These are phyloP conservation scores for Callionymus lyra DNA, from an alignment of 2,113 vertebrate genomes.

Conservation along the genomic window DNA sequence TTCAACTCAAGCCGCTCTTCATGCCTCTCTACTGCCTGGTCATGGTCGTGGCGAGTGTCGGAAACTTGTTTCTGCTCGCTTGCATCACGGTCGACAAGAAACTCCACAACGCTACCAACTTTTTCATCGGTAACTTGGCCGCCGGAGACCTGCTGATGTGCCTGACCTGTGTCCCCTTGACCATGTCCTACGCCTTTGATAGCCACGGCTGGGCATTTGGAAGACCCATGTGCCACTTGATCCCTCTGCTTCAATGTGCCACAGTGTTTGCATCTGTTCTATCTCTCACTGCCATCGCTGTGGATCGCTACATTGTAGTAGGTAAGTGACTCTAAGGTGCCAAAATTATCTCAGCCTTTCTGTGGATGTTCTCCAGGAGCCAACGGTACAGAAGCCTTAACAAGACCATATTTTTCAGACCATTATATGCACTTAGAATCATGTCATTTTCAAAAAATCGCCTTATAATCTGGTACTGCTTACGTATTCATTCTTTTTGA, in stretches of 20 bases:
- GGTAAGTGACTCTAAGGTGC: slow-evolving; percentile 29
- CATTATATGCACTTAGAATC: no score
- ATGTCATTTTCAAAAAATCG: no score
- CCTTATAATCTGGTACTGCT: no score
- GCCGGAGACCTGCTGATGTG: slow-evolving; percentile 72
- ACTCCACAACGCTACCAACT: slow-evolving; percentile 72
- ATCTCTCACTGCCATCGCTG: slow-evolving; percentile 71
- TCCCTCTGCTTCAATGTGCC: slow-evolving; percentile 64
- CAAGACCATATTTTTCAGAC: no score
- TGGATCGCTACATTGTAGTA: slow-evolving; percentile 70
- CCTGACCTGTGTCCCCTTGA: slow-evolving; percentile 68
- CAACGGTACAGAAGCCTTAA: no score
- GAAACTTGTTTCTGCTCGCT: slow-evolving; percentile 64
- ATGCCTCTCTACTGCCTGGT: slow-evolving; percentile 67
- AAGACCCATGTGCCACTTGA: slow-evolving; percentile 63
- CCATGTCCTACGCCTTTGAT: slow-evolving; percentile 69
- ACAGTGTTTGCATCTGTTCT: slow-evolving; percentile 69
- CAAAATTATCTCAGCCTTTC: no score
- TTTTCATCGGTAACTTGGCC: slow-evolving; percentile 72
- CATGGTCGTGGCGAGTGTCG: slow-evolving; percentile 64
- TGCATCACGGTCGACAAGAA: slow-evolving; percentile 68
- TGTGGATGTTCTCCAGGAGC: no score
- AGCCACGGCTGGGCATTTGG: slow-evolving; percentile 68
- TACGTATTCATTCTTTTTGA: no score
- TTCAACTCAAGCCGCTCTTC: slow-evolving; percentile 63